A percentile compares a stretch with the other conserved stretches of the same genome.
Evolutionary conservation across 2,888 invertebrate species (phyloP).

Genomic region (Drosophila multiciliata): DNA sequence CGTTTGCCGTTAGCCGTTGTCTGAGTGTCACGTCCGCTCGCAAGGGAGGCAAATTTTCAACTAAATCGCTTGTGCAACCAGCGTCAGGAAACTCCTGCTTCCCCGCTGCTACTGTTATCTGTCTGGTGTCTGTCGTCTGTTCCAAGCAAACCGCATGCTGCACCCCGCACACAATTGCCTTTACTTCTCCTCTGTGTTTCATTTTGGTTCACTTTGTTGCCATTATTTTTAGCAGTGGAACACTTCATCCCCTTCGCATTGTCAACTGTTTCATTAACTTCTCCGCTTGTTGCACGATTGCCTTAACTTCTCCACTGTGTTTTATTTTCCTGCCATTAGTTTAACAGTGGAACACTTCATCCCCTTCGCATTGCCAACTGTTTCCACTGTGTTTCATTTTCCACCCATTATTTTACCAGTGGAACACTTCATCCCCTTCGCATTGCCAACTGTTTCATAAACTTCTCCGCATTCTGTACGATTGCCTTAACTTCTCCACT

Average conservation of each 20-base stretch:
- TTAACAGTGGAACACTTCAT: neutral
- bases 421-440: too few species aligned
- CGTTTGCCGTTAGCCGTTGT: neutral
- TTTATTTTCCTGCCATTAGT: neutral
- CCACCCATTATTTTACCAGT: too few species aligned
- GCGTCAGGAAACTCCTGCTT: slow-evolving; percentile 47
- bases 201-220: slow-evolving; percentile 11
- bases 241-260: neutral
- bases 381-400: too few species aligned
- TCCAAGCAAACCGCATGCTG: slow-evolving; percentile 25
- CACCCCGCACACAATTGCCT: neutral
- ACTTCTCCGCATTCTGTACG: neutral
- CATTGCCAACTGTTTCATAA: slow-evolving; percentile 3
- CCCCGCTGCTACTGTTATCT: slow-evolving; percentile 30
- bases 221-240: neutral
- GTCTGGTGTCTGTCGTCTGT: slow-evolving; percentile 26
- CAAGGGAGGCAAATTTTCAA: slow-evolving; percentile 75
- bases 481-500: slow-evolving; percentile 5
- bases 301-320: neutral
- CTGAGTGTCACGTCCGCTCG: slow-evolving; percentile 64
- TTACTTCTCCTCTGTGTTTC: slow-evolving; percentile 14
- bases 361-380: neutral
- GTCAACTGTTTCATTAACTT: slow-evolving; percentile 7
- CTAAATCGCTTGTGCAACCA: slow-evolving; percentile 59
- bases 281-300: neutral